Evolutionary conservation across 2,888 invertebrate species (phyloP).

Genomic region (Heliconius cydno): DNA sequence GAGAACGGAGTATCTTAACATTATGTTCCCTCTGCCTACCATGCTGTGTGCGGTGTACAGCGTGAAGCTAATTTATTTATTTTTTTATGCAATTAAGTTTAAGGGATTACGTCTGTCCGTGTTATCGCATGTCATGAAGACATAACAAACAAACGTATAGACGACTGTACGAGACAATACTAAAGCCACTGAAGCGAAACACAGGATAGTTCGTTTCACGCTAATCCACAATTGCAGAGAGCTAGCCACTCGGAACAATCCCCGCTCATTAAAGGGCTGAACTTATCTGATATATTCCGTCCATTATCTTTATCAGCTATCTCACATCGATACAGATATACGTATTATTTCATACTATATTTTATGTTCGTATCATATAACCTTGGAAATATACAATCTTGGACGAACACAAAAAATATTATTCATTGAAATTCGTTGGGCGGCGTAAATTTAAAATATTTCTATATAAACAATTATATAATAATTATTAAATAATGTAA

Average conservation of each 20-base stretch:
- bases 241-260: slow-evolving; percentile 46
- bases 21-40: too few species aligned
- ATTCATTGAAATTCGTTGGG: neutral
- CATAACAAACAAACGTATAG: slow-evolving; percentile 19
- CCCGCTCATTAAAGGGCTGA: slow-evolving; percentile 56
- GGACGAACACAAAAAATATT: neutral
- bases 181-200: slow-evolving; percentile 17
- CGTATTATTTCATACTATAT: slow-evolving; percentile 34
- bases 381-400: slow-evolving; percentile 7
- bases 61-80: too few species aligned
- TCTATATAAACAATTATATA: neutral
- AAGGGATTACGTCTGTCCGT: neutral
- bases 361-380: slow-evolving; percentile 18
- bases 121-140: slow-evolving; percentile 21
- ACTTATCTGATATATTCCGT: slow-evolving; percentile 62
- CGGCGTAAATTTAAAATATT: neutral
- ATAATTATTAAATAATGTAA: slow-evolving; percentile 36
- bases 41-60: too few species aligned
- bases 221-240: slow-evolving; percentile 35
- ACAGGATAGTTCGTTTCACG: slow-evolving; percentile 22
- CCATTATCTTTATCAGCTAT: slow-evolving; percentile 61
- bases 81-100: neutral
- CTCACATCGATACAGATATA: slow-evolving; percentile 64
- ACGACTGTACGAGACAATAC: slow-evolving; percentile 9
- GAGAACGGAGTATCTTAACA: too few species aligned